Evolutionary conservation across 2,113 vertebrate species (phyloP).

Genomic region (Hippopotamus amphibius): DNA sequence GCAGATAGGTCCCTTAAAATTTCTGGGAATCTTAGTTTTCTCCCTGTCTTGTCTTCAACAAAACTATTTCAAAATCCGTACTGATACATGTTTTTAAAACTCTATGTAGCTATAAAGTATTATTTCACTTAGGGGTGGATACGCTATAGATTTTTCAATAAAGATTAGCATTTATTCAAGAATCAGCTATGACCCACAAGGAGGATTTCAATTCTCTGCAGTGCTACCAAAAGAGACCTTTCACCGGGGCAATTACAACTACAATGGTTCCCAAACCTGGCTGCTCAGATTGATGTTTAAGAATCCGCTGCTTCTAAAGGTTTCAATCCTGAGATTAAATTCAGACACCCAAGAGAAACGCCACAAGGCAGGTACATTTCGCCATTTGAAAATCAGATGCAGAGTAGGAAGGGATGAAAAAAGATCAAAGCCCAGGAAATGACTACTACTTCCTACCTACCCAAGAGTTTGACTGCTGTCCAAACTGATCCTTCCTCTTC

Average conservation of each 20-base stretch:
- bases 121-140: neutral
- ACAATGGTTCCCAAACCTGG: neutral
- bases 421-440: neutral
- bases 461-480: neutral
- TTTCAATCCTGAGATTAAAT: conserved; percentile 16
- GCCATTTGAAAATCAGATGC: conserved; percentile 44
- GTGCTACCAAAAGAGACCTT: neutral
- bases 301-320: neutral
- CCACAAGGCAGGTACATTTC: neutral
- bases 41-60: neutral
- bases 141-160: neutral
- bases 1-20: neutral
- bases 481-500: neutral
- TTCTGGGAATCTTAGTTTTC: neutral
- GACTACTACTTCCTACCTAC: neutral
- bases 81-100: neutral
- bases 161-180: conserved; percentile 3
- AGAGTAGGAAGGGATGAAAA: neutral
- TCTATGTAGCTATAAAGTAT: neutral
- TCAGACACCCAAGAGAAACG: conserved; percentile 23
- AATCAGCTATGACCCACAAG: conserved; percentile 9
- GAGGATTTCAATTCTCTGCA: neutral
- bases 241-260: neutral
- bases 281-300: neutral
- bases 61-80: conserved; percentile 53